These are phyloP conservation scores for Cosmorhoe ocellata DNA, from an alignment of 2,888 invertebrate species.

Conservation along the genomic window DNA sequence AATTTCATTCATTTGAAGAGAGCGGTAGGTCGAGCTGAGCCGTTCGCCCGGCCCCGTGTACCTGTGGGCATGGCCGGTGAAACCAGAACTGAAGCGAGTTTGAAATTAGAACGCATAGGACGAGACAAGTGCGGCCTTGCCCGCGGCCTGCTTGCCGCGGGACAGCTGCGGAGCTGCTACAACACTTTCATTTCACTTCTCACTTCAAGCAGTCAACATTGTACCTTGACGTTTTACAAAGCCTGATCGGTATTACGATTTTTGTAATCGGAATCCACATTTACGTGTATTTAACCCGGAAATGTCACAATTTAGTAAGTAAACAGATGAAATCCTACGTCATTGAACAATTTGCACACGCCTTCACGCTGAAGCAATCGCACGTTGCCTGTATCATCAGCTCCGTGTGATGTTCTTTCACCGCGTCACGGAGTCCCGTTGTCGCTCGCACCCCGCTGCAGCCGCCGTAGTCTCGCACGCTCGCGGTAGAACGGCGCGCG, in stretches of 20 bases:
- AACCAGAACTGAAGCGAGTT: slow-evolving; percentile 16
- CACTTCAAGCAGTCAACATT: too few species aligned
- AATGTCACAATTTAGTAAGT: too few species aligned
- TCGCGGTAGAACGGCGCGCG: slow-evolving; percentile 42
- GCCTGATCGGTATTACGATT: too few species aligned
- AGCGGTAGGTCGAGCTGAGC: too few species aligned
- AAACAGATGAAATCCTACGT: too few species aligned
- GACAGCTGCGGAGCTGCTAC: slow-evolving; percentile 26
- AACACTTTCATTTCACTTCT: slow-evolving; percentile 1
- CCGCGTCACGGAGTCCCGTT: slow-evolving; percentile 56
- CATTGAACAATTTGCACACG: too few species aligned
- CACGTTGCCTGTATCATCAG: slow-evolving; percentile 24
- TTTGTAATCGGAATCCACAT: too few species aligned
- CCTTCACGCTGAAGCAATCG: too few species aligned
- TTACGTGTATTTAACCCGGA: too few species aligned
- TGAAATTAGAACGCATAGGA: slow-evolving; percentile 17
- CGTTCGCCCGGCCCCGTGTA: too few species aligned
- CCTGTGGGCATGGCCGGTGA: slow-evolving; percentile 1
- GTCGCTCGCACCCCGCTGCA: slow-evolving; percentile 48
- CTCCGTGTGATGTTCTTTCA: slow-evolving; percentile 57
- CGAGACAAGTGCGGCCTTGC: slow-evolving; percentile 32
- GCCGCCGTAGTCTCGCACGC: slow-evolving; percentile 31
- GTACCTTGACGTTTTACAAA: too few species aligned
- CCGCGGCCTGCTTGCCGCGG: slow-evolving; percentile 13
- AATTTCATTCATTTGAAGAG: too few species aligned